Base-by-base conservation (phyloP, 2,113 vertebrate genomes). In the Lutjanus erythropterus region DNA sequence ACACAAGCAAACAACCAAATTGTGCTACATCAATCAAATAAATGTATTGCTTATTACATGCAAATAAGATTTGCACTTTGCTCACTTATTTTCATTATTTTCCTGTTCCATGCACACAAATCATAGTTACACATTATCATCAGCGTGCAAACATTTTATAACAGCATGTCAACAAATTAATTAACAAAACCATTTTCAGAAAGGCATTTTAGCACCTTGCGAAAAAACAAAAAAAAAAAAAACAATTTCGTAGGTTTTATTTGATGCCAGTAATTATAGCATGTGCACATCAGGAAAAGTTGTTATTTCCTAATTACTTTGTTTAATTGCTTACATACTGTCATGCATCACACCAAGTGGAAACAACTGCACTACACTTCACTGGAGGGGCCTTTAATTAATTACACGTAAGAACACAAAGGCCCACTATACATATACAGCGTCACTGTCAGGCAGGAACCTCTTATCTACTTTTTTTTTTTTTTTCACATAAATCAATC, bases 11-110 rank as follows among this genome's bases (percentile, higher is more conserved):
- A 78, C 37, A 29, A 62, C n/a, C 10, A 64, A 37, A 64, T 64
- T 37, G 11, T 35, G 16, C 11, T 21, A 7, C 55, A 53, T 53
- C 4, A 70, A 19, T 37, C 8, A 55, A 53, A 27, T 46, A 47
- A 58, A 80, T 49, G 12, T n/a, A 49, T 9, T 29, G 6, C 31
- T 47, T 65, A 49, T 46, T 66, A 10, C 27, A 33, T 61, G 64
- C 64, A 61, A 67, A 62, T 29, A 39, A 62, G 80, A 64, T 19
- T n/a, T n/a, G 47, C 8, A 62, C 25, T 44, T 35, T 67, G 35
- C 27, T 53, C 21, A 61, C 29, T 64, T 64, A 18, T 56, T 65
- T 76, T 29, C 9, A 71, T 29, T 25, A 42, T 47, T 44, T 70
- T 59, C 16, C 46, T 42, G 15, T 42, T 39, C 55, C 19, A 37